phyloP scores from a whole-genome alignment of 2,888 invertebrate species.

The Rapana venosa region DNA sequence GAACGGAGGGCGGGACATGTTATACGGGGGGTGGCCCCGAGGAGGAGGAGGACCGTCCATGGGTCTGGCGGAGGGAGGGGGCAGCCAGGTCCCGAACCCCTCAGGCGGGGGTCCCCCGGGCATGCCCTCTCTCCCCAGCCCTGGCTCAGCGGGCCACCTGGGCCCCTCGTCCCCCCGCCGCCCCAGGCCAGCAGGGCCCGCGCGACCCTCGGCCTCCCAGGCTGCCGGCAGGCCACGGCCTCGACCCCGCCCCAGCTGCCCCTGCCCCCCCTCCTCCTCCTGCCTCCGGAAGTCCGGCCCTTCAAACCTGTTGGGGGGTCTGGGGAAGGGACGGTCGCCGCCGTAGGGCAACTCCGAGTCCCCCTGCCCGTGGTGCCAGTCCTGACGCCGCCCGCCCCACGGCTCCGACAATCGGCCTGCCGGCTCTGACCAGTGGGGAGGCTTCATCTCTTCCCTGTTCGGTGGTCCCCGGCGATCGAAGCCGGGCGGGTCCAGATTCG shows the following conservation, averaged over 20 bases:
- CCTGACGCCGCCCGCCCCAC: background rate
- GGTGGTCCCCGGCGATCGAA: background rate
- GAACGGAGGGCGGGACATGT: background rate
- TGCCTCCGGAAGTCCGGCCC: background rate
- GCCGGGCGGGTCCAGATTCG: background rate
- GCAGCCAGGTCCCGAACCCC: conserved; percentile 12
- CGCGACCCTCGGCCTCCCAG: background rate
- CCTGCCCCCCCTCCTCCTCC: background rate
- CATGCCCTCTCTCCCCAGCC: background rate
- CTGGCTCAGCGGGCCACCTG: background rate
- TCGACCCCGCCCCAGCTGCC: background rate
- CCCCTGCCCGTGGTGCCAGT: background rate
- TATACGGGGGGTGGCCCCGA: background rate
- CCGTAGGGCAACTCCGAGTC: background rate
- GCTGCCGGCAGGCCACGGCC: background rate
- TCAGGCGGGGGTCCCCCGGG: background rate
- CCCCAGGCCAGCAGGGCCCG: background rate
- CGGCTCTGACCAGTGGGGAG: background rate
- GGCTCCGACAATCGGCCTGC: background rate
- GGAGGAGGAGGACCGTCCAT: background rate
- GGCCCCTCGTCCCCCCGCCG: background rate
- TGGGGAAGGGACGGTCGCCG: background rate
- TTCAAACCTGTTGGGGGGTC: background rate
- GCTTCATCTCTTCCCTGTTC: background rate
- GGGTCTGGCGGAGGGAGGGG: background rate